These are phyloP conservation scores for Rotaria sp. DNA, from an alignment of 2,888 invertebrate species.

Conservation along the genomic window DNA sequence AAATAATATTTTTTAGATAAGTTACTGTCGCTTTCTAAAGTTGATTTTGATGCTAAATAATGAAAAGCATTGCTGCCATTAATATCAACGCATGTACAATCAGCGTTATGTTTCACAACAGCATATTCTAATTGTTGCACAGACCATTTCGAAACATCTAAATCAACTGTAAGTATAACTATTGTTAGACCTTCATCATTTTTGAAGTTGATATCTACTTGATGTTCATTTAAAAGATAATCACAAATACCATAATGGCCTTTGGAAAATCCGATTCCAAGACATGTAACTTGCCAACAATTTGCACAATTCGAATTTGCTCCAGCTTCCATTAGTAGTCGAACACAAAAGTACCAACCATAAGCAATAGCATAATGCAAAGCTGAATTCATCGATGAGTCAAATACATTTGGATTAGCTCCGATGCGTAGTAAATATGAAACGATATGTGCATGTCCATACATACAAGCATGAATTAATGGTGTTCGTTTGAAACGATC, in stretches of 20 bases:
- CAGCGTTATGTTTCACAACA: conserved; percentile 30
- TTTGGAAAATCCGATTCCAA: conserved; percentile 34
- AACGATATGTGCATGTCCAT: conserved; percentile 57
- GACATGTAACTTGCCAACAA: conserved; percentile 22
- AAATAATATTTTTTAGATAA: no score
- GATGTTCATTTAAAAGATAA: conserved; percentile 12
- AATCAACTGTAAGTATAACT: conserved; percentile 31
- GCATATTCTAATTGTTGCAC: conserved; percentile 37
- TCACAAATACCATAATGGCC: conserved; percentile 39
- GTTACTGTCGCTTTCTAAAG: no score
- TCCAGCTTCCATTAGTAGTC: conserved; percentile 52
- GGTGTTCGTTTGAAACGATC: conserved; percentile 58
- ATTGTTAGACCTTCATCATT: conserved; percentile 31
- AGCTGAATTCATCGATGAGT: conserved; percentile 58
- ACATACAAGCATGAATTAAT: conserved; percentile 58
- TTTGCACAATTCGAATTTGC: conserved; percentile 32
- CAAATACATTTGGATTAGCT: conserved; percentile 55
- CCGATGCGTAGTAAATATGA: conserved; percentile 57
- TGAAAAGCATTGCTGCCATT: conserved; percentile 37
- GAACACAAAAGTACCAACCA: conserved; percentile 58
- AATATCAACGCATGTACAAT: conserved; percentile 23
- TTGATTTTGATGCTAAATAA: conserved; percentile 29
- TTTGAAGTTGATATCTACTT: conserved; percentile 32
- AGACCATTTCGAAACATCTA: background rate
- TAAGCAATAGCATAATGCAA: conserved; percentile 60